Evolutionary conservation across 2,113 vertebrate genomes (phyloP).

Genomic region (Xiphorhynchus elegans): DNA sequence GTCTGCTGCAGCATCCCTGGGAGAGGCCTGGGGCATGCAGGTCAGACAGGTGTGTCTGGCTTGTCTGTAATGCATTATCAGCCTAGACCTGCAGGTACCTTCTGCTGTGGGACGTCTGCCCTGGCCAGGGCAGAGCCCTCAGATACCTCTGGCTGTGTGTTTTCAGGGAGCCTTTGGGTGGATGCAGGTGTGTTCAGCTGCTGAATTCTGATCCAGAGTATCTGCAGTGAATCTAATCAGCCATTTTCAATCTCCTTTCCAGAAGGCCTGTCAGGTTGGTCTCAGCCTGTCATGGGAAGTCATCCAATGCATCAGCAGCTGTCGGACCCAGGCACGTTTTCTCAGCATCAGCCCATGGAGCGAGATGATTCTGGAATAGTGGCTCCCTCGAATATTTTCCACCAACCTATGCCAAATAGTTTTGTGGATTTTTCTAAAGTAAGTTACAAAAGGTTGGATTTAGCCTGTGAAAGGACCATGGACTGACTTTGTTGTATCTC

Average conservation of each 20-base stretch:
- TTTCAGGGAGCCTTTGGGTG: background rate
- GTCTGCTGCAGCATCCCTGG: background rate
- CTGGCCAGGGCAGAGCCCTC: background rate
- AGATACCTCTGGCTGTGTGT: background rate
- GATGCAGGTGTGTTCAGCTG: background rate
- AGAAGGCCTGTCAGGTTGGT: conserved; percentile 98
- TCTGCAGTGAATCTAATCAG: background rate
- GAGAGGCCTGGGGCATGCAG: background rate
- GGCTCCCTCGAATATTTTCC: conserved; percentile 95
- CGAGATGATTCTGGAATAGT: conserved; percentile 97
- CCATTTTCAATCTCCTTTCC: conserved; percentile 40
- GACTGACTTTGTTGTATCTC: background rate
- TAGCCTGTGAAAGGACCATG: background rate
- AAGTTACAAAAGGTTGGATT: conserved; percentile 21
- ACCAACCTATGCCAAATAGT: conserved; percentile 93
- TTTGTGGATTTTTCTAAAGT: conserved; percentile 99
- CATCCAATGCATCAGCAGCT: conserved; percentile 94
- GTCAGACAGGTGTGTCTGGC: background rate
- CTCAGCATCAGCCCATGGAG: conserved; percentile 98
- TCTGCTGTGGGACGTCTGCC: background rate
- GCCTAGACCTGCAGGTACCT: background rate
- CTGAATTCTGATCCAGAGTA: background rate
- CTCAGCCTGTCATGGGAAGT: conserved; percentile 93
- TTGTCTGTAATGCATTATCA: background rate
- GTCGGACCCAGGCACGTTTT: conserved; percentile 92